phyloP scores from a whole-genome alignment of 2,888 invertebrate genomes.

The Rhamphomyia laevipes region DNA sequence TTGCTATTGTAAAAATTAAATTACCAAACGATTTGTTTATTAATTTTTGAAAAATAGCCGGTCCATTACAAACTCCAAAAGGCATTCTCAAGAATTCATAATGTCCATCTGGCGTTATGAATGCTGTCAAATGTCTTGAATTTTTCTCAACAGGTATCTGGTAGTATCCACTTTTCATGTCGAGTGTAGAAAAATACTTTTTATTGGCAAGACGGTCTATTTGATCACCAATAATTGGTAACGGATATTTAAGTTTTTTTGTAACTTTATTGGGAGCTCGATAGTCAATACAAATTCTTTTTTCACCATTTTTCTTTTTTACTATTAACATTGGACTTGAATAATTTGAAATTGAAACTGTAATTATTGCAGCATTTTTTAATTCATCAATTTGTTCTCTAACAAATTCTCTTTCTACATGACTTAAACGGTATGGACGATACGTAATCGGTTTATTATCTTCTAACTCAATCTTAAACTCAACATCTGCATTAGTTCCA shows the following conservation, averaged over 20 bases:
- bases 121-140: too few relatives aligned
- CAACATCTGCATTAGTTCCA: slow-evolving; percentile 8
- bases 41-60: too few relatives aligned
- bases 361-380: slow-evolving; percentile 11
- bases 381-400: slow-evolving; percentile 9
- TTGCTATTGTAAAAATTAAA: too few relatives aligned
- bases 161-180: too few relatives aligned
- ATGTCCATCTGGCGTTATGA: too few relatives aligned
- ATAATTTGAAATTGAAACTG: slow-evolving; percentile 13
- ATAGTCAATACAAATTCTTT: slow-evolving; percentile 22
- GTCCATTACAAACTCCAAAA: too few relatives aligned
- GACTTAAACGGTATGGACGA: slow-evolving; percentile 9
- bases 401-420: slow-evolving; percentile 9
- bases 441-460: too few relatives aligned
- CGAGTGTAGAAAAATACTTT: too few relatives aligned
- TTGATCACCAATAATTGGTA: slow-evolving; percentile 20
- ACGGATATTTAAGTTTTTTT: slow-evolving; percentile 16
- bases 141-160: too few relatives aligned
- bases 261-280: slow-evolving; percentile 19
- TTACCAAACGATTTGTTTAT: too few relatives aligned
- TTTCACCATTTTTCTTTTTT: slow-evolving; percentile 20
- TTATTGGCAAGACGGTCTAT: slow-evolving; percentile 12
- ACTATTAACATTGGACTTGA: slow-evolving; percentile 18
- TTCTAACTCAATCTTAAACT: too few relatives aligned
- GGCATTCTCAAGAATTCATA: too few relatives aligned